A percentile compares a stretch with the other conserved stretches of the same genome.
These are phyloP conservation scores for Eptesicus fuscus DNA, from an alignment of 2,113 vertebrate genomes.

Conservation along the genomic window DNA sequence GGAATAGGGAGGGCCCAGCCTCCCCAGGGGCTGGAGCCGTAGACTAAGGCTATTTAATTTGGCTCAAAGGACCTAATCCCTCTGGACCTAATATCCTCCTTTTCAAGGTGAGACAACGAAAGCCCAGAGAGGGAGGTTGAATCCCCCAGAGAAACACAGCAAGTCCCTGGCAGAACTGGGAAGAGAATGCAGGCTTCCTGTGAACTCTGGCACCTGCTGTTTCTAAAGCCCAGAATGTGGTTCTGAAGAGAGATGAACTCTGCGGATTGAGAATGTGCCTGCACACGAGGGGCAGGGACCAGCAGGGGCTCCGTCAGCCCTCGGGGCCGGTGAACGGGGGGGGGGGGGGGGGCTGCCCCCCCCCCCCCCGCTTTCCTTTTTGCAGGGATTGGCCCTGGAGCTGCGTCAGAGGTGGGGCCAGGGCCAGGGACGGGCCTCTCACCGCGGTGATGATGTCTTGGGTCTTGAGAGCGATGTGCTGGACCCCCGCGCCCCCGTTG, in stretches of 20 bases:
- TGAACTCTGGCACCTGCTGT: neutral
- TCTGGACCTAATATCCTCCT: neutral
- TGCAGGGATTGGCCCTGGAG: neutral
- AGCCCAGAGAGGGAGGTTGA: neutral
- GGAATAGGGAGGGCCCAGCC: neutral
- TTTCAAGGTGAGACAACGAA: neutral
- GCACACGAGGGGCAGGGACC: neutral
- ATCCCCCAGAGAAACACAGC: neutral
- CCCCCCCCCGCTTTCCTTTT: neutral
- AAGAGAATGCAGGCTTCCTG: neutral
- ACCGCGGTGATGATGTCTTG: constrained; percentile 92
- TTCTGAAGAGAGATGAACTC: neutral
- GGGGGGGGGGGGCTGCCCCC: no score
- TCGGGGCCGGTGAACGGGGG: no score
- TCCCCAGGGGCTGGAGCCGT: neutral
- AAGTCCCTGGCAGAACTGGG: neutral
- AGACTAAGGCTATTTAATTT: neutral
- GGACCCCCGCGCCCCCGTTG: constrained; percentile 93
- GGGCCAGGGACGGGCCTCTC: neutral
- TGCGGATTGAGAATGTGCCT: no score
- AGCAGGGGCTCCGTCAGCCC: neutral
- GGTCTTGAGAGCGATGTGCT: constrained; percentile 96
- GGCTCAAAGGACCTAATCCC: neutral
- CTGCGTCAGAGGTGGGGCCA: neutral
- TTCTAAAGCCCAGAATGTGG: neutral